Base-by-base conservation (phyloP, 2,113 vertebrate species). In the Drymodes brunneopygia region DNA sequence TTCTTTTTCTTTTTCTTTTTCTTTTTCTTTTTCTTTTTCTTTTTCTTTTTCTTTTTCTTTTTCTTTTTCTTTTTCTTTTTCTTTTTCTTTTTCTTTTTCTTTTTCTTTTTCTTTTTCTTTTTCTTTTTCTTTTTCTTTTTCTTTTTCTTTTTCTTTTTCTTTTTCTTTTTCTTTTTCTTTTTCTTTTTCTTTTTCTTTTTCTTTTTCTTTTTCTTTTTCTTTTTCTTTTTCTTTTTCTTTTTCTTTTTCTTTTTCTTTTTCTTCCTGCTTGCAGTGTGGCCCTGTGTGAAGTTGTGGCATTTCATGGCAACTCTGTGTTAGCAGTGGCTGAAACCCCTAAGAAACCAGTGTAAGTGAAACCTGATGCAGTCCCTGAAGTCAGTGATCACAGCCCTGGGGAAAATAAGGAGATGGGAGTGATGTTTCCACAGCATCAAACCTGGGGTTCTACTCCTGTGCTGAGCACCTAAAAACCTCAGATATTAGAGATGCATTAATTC, bases 401-500 rank as follows among this genome's bases (percentile, higher is more conserved):
- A 14, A 19, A 36, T 5, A 57, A 56, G 36, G 36, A 61, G 48
- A 42, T 25, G 15, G 31, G 21, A 81, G 24, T n/a, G 4, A 4
- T 73, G 45, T 35, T 75, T 42, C n/a, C 3, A 8, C 27, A 36
- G 20, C 21, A 31, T 70, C 38, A 70, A 2, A 50, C 15, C 53
- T 53, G 58, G 62, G 42, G 24, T 86, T 88, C 38, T 78, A 25
- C 73, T 92, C 65, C 42, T 18, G 48, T 1, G 0, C 38, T 61
- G 58, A 93, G 75, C 42, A 72, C 87, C 93, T 89, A 57, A 72
- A 90, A 42, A 20, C 9, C 45, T 82, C 66, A 74, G 73, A 66
- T 47, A 11, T 94, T 70, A 47, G 75, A 96, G 93, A 89, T 97
- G 71, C 60, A 93, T 80, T 15, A 88, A 90, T 95, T 95, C 89